A percentile compares a stretch with the other conserved stretches of the same genome.
These are phyloP conservation scores for Neoaliturus tenellus DNA, from an alignment of 2,888 invertebrate species.

Conservation along the genomic window DNA sequence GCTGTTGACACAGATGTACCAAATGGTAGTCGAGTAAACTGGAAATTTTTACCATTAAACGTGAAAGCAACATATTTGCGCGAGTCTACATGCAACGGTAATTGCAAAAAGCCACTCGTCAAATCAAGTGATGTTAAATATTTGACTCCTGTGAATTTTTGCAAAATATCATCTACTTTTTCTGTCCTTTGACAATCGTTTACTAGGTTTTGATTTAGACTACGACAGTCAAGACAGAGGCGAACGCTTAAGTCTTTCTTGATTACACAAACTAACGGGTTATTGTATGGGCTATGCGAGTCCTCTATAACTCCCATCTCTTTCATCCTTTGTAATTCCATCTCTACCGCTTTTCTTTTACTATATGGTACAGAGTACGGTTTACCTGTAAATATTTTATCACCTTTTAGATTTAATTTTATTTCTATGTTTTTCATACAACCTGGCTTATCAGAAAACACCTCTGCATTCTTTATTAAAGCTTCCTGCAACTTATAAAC, in stretches of 20 bases:
- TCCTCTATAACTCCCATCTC: not conserved
- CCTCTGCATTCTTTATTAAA: not conserved
- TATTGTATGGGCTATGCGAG: not conserved
- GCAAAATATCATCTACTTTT: not conserved
- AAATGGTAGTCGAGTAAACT: constrained; percentile 9
- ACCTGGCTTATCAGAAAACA: not conserved
- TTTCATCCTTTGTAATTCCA: not conserved
- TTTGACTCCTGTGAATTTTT: not conserved
- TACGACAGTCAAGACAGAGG: not conserved
- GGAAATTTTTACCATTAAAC: not conserved
- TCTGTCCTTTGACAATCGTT: not conserved
- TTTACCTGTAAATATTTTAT: not conserved
- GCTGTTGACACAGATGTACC: not conserved
- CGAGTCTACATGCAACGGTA: not conserved
- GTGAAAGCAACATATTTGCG: constrained; percentile 22
- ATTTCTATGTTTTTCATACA: not conserved
- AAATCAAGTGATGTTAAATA: constrained; percentile 6
- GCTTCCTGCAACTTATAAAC: not conserved
- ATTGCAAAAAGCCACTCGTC: not conserved
- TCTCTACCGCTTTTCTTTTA: not conserved
- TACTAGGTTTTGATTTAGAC: not conserved
- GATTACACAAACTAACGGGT: constrained; percentile 1
- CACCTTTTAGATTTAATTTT: not conserved
- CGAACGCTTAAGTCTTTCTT: not conserved
- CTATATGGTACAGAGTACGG: not conserved